Base-by-base conservation (phyloP, 2,113 vertebrate genomes). In the Tupaia tana region DNA sequence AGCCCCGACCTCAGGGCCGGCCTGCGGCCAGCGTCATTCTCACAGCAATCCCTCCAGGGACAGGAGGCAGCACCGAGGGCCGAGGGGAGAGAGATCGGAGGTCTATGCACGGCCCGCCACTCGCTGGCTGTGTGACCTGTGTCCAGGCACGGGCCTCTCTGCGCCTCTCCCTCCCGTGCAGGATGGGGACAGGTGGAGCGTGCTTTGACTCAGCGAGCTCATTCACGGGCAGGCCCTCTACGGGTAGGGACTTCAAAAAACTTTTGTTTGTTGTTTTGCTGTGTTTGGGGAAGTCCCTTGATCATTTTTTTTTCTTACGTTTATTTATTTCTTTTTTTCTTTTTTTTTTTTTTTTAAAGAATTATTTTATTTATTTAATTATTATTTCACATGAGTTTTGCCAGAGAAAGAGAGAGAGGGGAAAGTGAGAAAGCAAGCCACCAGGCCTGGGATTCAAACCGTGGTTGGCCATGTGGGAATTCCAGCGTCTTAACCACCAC, bases 1-100 rank as follows among this genome's bases (percentile, higher is more conserved):
- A 75, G 52, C 6, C 24, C 25, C 59, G 93, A 11, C 78, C 54
- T 52, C 61, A 24, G 80, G 52, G 84, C 78, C 78, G 22, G 66
- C 83, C 66, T 4, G 0, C 0, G 16, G 78, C 31, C 7, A 3
- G 52, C 0, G 8, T 61, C 59, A 0, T 0, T 22, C 58, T 24
- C 9, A 6, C 8, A 52, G 64, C 31, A 2, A 11, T 43, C 58
- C 24, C 22, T 64, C 58, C 14, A 4, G 13, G 70, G 67, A 4
- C 9, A 25, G 34, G 24, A 79, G 61, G n/a, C 43, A 43, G 43
- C 43, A 43, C 43, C 2, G 43, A 43, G 43, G 43, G 43, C 43
- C 4, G 52, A 52, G 24, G 16, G 27, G 63, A 79, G 25, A 43
- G 3, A 15, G 77, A 3, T 2, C 13, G 13, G 63, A 5, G 16